A percentile compares a stretch with the other conserved stretches of the same genome.
These are phyloP conservation scores for Synanthedon vespiformis DNA, from an alignment of 2,888 invertebrate genomes.

Conservation along the genomic window DNA sequence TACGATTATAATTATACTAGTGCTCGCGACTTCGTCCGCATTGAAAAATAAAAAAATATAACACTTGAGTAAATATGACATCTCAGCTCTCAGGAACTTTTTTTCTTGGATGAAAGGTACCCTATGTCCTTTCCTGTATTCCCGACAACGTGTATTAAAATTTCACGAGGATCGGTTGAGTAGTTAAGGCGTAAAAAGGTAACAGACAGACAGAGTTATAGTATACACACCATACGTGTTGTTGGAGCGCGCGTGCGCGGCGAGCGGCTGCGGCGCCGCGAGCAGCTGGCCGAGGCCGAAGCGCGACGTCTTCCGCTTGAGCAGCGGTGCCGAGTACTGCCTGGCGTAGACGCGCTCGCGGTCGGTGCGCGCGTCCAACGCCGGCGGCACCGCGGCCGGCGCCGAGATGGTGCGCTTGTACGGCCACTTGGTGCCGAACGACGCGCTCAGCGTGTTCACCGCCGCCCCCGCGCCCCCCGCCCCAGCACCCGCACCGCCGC, in stretches of 20 bases:
- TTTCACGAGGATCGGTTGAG: too few species aligned
- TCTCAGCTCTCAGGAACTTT: too few species aligned
- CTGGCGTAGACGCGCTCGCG: constrained; percentile 90
- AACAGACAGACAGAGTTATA: too few species aligned
- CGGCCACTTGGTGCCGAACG: constrained; percentile 93
- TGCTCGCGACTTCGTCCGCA: too few species aligned
- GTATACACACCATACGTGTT: constrained; percentile 19
- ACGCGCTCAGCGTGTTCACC: constrained; percentile 81
- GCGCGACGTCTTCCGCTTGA: constrained; percentile 92
- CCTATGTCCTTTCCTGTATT: too few species aligned
- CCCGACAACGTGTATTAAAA: too few species aligned
- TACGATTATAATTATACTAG: too few species aligned
- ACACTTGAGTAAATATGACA: too few species aligned
- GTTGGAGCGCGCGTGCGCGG: constrained; percentile 10
- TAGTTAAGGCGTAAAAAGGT: too few species aligned
- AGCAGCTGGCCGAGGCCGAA: constrained; percentile 89
- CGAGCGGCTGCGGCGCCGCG: constrained; percentile 31
- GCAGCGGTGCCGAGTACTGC: constrained; percentile 95
- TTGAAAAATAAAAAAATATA: too few species aligned
- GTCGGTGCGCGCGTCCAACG: constrained; percentile 40
- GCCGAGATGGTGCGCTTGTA: constrained; percentile 96
- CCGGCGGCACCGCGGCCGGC: constrained; percentile 77
- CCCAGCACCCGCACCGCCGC: constrained; percentile 76
- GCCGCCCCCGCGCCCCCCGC: constrained; percentile 6
- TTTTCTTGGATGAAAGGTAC: too few species aligned